Percentiles rank a stretch among this genome's conserved stretches.
phyloP scores from a whole-genome alignment of 2,113 vertebrate species.

The Trichechus manatus region DNA sequence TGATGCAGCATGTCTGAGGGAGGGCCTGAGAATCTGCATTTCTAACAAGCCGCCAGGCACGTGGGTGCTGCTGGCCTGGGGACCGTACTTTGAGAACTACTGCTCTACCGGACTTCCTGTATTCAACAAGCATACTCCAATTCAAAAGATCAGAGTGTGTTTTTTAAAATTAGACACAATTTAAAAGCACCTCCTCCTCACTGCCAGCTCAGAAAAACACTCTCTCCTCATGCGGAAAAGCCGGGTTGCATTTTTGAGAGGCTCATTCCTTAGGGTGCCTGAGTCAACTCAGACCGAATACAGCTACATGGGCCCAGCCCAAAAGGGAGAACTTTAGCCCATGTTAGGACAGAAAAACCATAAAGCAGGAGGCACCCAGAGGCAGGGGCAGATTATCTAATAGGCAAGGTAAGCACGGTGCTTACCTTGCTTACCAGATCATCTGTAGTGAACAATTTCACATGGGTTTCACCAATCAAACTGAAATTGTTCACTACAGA shows the following conservation, averaged over 20 bases:
- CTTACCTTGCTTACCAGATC: too few species aligned
- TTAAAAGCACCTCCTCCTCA: not conserved
- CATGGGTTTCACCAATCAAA: too few species aligned
- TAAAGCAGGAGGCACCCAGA: not conserved
- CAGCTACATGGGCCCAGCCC: not conserved
- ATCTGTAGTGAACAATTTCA: too few species aligned
- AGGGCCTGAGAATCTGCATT: not conserved
- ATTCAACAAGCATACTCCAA: not conserved
- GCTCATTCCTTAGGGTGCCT: too few species aligned
- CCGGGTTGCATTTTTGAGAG: not conserved
- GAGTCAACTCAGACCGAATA: accelerated
- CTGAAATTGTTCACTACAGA: too few species aligned
- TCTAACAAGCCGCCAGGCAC: not conserved
- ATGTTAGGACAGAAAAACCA: accelerated
- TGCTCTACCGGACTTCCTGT: accelerated
- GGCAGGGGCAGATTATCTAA: not conserved
- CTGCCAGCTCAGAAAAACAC: not conserved
- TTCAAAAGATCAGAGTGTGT: not conserved
- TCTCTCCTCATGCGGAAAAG: not conserved
- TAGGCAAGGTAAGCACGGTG: too few species aligned
- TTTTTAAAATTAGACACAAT: not conserved
- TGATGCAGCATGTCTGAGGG: not conserved
- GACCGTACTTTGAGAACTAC: not conserved
- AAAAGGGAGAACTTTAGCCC: not conserved
- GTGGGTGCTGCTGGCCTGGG: not conserved